phyloP scores from a whole-genome alignment of 2,888 invertebrate genomes.

The Oscheius sp. region DNA sequence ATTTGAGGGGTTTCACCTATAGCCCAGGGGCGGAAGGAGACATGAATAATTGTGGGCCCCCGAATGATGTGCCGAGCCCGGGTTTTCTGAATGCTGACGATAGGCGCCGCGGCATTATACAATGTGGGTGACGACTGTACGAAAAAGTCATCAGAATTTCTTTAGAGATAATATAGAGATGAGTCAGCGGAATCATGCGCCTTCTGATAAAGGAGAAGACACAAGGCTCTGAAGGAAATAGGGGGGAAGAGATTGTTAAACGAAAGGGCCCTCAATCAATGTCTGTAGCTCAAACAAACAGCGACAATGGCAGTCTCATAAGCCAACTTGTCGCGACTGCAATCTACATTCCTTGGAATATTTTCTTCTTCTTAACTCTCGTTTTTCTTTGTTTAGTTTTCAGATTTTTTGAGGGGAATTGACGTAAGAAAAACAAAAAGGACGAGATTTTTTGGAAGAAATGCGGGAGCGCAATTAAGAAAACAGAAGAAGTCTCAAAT shows the following conservation, averaged over 20 bases:
- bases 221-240: too few species aligned
- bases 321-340: not conserved
- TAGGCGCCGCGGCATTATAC: too few species aligned
- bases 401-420: not conserved
- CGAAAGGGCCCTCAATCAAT: constrained; percentile 2
- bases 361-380: not conserved
- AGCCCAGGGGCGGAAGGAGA: too few species aligned
- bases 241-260: not conserved
- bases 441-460: too few species aligned
- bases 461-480: not conserved
- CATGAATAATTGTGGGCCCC: too few species aligned
- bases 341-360: not conserved
- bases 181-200: not conserved
- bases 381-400: not conserved
- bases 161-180: not conserved
- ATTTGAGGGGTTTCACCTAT: too few species aligned
- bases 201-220: too few species aligned
- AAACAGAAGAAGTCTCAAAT: not conserved
- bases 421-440: not conserved
- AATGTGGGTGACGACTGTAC: constrained; percentile 18
- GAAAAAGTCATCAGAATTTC: constrained; percentile 15
- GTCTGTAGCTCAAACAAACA: constrained; percentile 23
- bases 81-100: too few species aligned
- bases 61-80: too few species aligned
- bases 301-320: constrained; percentile 10